Percentiles rank a stretch among this genome's conserved stretches.
Evolutionary conservation across 2,888 invertebrate genomes (phyloP).

Genomic region (Lycia hirtaria): DNA sequence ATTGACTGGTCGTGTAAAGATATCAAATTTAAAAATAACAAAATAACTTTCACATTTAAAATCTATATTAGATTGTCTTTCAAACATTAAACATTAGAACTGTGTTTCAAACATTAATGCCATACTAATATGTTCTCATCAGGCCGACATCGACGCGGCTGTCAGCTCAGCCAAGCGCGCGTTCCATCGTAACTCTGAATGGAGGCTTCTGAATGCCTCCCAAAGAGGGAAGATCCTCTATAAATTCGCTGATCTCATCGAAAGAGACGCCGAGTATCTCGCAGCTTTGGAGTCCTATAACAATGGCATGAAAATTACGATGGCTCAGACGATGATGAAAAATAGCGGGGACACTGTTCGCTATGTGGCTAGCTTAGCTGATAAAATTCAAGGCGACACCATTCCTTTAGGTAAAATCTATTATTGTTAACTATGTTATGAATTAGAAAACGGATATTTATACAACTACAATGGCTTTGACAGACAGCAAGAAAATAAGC

Average conservation of each 20-base stretch:
- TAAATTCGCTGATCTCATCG: constrained; percentile 91
- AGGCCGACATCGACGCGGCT: constrained; percentile 90
- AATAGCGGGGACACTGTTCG: constrained; percentile 82
- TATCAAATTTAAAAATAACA: too few relatives aligned
- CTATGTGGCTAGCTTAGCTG: constrained; percentile 95
- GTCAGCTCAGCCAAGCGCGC: constrained; percentile 90
- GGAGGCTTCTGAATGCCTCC: constrained; percentile 94
- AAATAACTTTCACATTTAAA: too few relatives aligned
- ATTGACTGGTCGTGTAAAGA: too few relatives aligned
- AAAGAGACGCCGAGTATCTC: constrained; percentile 89
- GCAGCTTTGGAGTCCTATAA: constrained; percentile 95
- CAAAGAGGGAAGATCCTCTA: constrained; percentile 89
- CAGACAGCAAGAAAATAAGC: too few relatives aligned
- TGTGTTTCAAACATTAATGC: too few relatives aligned
- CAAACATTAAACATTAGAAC: too few relatives aligned
- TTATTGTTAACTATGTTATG: background rate
- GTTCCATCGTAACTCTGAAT: constrained; percentile 88
- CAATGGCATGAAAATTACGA: constrained; percentile 88
- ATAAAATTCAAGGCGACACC: constrained; percentile 91
- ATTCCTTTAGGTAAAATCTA: constrained; percentile 36
- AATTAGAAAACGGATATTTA: too few relatives aligned
- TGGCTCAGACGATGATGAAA: constrained; percentile 18
- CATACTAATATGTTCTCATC: constrained; percentile 5
- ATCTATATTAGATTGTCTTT: too few relatives aligned
- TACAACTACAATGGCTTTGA: too few relatives aligned